A percentile compares a stretch with the other conserved stretches of the same genome.
These are phyloP conservation scores for Ataeniobius toweri DNA, from an alignment of 2,797 vertebrate species.

Conservation along the genomic window DNA sequence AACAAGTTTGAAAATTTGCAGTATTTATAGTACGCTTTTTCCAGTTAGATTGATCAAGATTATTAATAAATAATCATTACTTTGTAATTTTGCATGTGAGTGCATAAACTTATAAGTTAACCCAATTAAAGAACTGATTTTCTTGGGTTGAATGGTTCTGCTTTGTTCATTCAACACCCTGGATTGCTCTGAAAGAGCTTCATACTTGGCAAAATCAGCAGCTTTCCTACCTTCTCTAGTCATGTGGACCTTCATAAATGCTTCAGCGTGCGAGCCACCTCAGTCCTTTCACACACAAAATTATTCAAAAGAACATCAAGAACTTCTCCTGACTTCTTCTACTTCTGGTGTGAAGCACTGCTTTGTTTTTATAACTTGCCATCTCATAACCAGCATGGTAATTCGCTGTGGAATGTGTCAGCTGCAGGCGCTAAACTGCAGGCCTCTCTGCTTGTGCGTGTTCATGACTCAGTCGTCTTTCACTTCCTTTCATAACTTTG, in stretches of 20 bases:
- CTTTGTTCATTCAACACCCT: neutral
- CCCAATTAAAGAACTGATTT: neutral
- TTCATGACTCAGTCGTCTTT: slow-evolving; percentile 51
- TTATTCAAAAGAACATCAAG: slow-evolving; percentile 15
- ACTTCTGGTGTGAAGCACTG: slow-evolving; percentile 47
- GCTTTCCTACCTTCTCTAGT: neutral
- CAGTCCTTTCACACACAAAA: slow-evolving; percentile 5
- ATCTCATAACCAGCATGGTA: slow-evolving; percentile 56
- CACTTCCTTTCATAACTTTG: slow-evolving; percentile 53
- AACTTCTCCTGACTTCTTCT: slow-evolving; percentile 27
- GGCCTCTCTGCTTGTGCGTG: slow-evolving; percentile 39
- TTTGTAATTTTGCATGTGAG: neutral
- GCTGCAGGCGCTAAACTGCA: slow-evolving; percentile 51
- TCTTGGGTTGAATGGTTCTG: neutral
- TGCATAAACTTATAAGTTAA: neutral
- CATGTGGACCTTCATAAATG: neutral
- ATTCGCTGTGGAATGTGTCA: slow-evolving; percentile 64
- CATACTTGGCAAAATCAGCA: neutral
- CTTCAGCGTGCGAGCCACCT: neutral
- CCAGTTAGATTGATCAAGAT: neutral
- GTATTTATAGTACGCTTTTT: neutral
- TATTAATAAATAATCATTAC: neutral
- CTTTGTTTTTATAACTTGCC: slow-evolving; percentile 50
- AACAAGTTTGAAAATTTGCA: neutral
- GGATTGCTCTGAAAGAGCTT: neutral